Evolutionary conservation across 37 sponge, comb jelly and placozoan species (phyloP), one percentile per base, ranked within the genome.

Genomic region (Halichondria panicea): DNA sequence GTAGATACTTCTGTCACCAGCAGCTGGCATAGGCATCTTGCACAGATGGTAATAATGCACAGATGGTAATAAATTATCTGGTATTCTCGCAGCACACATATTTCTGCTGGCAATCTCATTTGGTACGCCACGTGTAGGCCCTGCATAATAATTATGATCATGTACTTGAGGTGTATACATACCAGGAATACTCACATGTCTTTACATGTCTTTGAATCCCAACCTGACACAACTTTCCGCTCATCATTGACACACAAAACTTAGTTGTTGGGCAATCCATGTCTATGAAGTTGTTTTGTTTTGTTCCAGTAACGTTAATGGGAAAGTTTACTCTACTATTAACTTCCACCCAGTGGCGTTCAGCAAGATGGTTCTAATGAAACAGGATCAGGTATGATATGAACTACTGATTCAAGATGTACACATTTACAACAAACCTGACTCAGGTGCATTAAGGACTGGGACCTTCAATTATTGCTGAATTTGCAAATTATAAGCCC

Each of bases 291-390:
- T 5, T 24, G 37, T 34, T 34, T 12, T 38, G 42, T 34, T 34
- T 9, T 22, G 22, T 66, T 9, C 37, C 7, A 15, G 67, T 34
- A 66, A 34, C 9, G 27, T 66, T 66, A n/a, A 66, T 9, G 27
- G 67, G 67, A 34, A 36, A 66, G 40, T 66, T 66, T 18, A 66
- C 67, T n/a, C 67, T 9, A 36, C 40, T 39, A 34, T 66, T 66
- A 39, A 27, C 67, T 66, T 66, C 67, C 9, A 66, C 67, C 67
- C 67, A 66, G 40, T 66, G 67, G 8, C 67, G 27, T 40, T 66
- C 67, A 36, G 67, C 67, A 9, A 66, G 13, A 40, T 66, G 67
- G 42, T 66, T 66, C 67, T 66, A 40, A 24, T 8, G 60, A 13
- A 66, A n/a, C 34, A 66, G 19, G 34, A 38, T 12, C 11, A 35